Base-by-base conservation (phyloP, 2,113 vertebrate genomes). In the Barbus barbus region DNA sequence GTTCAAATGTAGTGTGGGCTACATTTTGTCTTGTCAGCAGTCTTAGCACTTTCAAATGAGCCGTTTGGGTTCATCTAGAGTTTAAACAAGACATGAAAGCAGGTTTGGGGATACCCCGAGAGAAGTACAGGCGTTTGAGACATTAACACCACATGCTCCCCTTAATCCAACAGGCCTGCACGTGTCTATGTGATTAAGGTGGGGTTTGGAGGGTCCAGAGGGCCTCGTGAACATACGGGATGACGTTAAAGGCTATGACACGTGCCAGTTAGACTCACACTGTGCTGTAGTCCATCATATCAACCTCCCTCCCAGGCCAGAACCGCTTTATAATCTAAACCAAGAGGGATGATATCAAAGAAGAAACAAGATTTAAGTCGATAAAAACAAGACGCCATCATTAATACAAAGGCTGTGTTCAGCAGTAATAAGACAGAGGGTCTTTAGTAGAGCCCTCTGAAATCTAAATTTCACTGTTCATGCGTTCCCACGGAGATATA, bases 401-500 rank as follows among this genome's bases (percentile, higher is more conserved):
- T 67, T 80, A 75, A 36, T n/a, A 80, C 28, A 79, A 36, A 36
- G 78, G 71, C 83, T 12, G 56, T 76, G 51, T 79, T 83, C 58
- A 78, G 28, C 24, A 53, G 41, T 72, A 71, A 60, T 48, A 83
- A 74, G 71, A 84, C 77, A 83, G 72, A 83, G 48, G 51, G 78
- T 61, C 79, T 87, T 83, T 44, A 83, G 73, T 60, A 69, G 53
- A 73, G 24, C 46, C 11, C 24, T 41, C 26, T 20, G 89, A 81
- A 84, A 86, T 88, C 86, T 84, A 72, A 87, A 88, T 86, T 85
- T 87, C 82, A 89, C 87, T 89, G 84, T 82, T 88, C 88, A 89
- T 91, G 91, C 92, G 90, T 91, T 95, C 93, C 94, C 94, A 95
- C 93, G 93, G 94, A 92, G 93, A 94, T 96, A 95, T 94, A 93